Percentiles rank a stretch among this genome's conserved stretches.
phyloP scores from a whole-genome alignment of 2,888 invertebrate species.

The Mystacides longicornis region DNA sequence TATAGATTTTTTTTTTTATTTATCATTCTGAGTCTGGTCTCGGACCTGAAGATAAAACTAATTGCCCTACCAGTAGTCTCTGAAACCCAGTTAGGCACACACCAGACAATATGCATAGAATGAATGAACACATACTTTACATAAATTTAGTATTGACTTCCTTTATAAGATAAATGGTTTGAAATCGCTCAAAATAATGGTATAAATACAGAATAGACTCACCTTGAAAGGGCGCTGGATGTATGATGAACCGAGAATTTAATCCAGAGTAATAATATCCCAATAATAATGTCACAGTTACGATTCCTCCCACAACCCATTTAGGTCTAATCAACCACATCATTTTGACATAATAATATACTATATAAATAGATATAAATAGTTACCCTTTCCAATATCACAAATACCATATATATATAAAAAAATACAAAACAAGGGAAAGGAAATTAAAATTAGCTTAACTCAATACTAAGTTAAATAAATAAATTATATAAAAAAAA shows the following conservation, averaged over 20 bases:
- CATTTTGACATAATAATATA: slow-evolving; percentile 11
- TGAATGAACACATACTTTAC: too few relatives aligned
- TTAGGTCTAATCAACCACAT: slow-evolving; percentile 20
- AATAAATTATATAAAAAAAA: slow-evolving; percentile 2
- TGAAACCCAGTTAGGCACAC: too few relatives aligned
- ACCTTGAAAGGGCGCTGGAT: slow-evolving; percentile 15
- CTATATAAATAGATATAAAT: slow-evolving; percentile 6
- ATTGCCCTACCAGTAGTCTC: too few relatives aligned
- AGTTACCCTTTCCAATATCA: slow-evolving; percentile 12
- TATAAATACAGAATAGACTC: slow-evolving; percentile 7
- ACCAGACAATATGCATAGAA: too few relatives aligned
- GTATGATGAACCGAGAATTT: slow-evolving; percentile 12
- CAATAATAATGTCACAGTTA: slow-evolving; percentile 22
- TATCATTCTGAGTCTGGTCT: too few relatives aligned
- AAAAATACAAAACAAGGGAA: not conserved
- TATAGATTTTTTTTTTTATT: too few relatives aligned
- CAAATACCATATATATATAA: not conserved
- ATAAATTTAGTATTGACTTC: too few relatives aligned
- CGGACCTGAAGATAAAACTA: too few relatives aligned
- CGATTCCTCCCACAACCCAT: slow-evolving; percentile 20
- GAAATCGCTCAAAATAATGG: too few relatives aligned
- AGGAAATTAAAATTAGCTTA: not conserved
- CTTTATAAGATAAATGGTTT: too few relatives aligned
- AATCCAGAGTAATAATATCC: slow-evolving; percentile 21
- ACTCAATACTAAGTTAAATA: not conserved